These are phyloP conservation scores for Pseudobourletiella spinata DNA, from an alignment of 1,140 invertebrate genomes.

Conservation along the genomic window DNA sequence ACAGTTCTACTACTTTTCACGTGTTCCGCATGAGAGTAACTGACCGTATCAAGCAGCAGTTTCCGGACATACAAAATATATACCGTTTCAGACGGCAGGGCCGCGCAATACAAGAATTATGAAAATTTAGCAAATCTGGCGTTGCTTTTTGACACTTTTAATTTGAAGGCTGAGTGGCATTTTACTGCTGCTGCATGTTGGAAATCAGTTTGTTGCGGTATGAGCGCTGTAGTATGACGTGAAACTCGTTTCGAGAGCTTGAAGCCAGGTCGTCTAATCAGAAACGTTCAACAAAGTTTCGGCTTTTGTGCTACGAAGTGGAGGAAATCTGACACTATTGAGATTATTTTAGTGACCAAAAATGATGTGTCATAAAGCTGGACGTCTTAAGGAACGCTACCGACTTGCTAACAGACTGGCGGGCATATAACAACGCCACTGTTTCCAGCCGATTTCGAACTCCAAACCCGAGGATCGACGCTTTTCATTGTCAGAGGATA, in stretches of 20 bases:
- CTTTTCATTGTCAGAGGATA: too few species aligned
- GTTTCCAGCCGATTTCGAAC: too few species aligned
- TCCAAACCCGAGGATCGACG: too few species aligned
- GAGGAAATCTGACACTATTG: too few species aligned
- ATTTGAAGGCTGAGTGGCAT: not conserved
- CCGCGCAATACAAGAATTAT: constrained; percentile 12
- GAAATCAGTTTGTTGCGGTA: not conserved
- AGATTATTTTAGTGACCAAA: too few species aligned
- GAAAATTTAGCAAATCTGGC: constrained; percentile 9
- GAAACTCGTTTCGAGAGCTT: not conserved
- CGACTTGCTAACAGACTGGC: too few species aligned
- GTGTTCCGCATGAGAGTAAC: constrained; percentile 11
- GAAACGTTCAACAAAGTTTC: too few species aligned
- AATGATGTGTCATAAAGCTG: too few species aligned
- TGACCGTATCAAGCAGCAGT: not conserved
- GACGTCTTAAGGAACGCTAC: too few species aligned
- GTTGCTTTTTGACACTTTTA: not conserved
- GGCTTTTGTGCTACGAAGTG: too few species aligned
- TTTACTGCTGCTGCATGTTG: constrained; percentile 5
- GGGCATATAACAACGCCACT: too few species aligned
- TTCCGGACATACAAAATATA: not conserved
- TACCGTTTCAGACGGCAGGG: not conserved
- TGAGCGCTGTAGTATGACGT: not conserved
- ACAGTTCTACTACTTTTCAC: constrained; percentile 30
- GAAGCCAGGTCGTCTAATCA: not conserved